These are phyloP conservation scores for Lordiphosa collinella DNA, from an alignment of 1,140 invertebrate species.

Conservation along the genomic window DNA sequence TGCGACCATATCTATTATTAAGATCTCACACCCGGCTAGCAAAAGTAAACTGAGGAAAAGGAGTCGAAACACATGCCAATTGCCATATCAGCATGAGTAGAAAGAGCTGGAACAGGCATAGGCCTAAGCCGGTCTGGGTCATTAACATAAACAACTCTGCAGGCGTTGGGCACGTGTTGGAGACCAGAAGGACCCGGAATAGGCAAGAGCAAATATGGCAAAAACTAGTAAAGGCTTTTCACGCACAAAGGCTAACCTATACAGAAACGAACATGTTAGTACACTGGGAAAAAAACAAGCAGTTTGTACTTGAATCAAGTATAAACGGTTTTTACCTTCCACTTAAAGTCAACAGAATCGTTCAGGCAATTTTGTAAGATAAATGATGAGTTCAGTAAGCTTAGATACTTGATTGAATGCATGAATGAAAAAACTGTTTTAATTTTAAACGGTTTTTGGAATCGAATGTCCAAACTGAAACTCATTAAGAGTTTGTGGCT, in stretches of 20 bases:
- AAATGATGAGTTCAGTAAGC: too few relatives aligned
- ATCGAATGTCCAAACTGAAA: too few relatives aligned
- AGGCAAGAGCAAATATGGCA: constrained; percentile 5
- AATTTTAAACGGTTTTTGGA: too few relatives aligned
- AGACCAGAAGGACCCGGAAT: constrained; percentile 7
- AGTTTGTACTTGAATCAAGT: too few relatives aligned
- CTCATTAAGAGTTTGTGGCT: too few relatives aligned
- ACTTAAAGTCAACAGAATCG: too few relatives aligned
- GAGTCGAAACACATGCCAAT: constrained; percentile 65
- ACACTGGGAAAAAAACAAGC: too few relatives aligned
- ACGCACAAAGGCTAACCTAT: constrained; percentile 17
- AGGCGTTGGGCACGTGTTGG: constrained; percentile 61
- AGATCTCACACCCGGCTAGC: constrained; percentile 52
- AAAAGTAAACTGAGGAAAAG: constrained; percentile 30
- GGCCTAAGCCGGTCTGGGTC: constrained; percentile 41
- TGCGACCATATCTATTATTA: constrained; percentile 65
- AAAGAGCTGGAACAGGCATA: not conserved
- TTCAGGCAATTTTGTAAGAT: too few relatives aligned
- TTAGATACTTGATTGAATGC: too few relatives aligned
- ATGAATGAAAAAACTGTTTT: too few relatives aligned
- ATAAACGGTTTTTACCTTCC: too few relatives aligned
- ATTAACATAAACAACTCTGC: constrained; percentile 74
- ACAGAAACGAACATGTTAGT: constrained; percentile 19
- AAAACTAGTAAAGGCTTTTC: constrained; percentile 55
- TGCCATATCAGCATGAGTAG: constrained; percentile 31